These are phyloP conservation scores for Coleophora flavipennella DNA, from an alignment of 2,888 invertebrate species.

Conservation along the genomic window DNA sequence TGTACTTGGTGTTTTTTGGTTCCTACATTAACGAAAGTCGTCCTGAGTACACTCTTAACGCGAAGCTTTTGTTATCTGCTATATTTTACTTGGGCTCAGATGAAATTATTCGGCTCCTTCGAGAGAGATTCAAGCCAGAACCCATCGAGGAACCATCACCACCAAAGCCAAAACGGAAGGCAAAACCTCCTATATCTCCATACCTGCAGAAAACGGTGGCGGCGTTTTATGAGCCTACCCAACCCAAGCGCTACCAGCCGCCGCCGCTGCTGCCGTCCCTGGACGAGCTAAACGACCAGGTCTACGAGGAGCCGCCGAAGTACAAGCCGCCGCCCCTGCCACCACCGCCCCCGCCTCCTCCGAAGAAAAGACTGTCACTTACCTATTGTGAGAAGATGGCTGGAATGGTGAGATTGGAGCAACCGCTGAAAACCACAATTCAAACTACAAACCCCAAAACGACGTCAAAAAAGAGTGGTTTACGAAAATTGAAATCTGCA, in stretches of 20 bases:
- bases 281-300: slow-evolving; percentile 44
- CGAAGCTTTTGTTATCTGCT: slow-evolving; percentile 44
- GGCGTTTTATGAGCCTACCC: slow-evolving; percentile 30
- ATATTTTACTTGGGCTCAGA: slow-evolving; percentile 51
- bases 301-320: slow-evolving; percentile 38
- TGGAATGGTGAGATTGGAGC: slow-evolving; percentile 30
- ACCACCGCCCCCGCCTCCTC: slow-evolving; percentile 46
- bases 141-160: slow-evolving; percentile 12
- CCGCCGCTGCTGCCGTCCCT: slow-evolving; percentile 49
- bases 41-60: slow-evolving; percentile 39
- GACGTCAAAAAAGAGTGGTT: slow-evolving; percentile 9
- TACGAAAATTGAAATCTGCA: slow-evolving; percentile 22
- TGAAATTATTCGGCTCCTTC: slow-evolving; percentile 34
- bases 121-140: slow-evolving; percentile 38
- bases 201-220: slow-evolving; percentile 48
- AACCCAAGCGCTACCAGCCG: slow-evolving; percentile 18
- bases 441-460: too few relatives aligned
- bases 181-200: slow-evolving; percentile 34
- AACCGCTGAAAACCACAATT: too few relatives aligned
- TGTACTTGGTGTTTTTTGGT: slow-evolving; percentile 39
- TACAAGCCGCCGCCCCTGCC: slow-evolving; percentile 37
- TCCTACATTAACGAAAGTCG: slow-evolving; percentile 42
- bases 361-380: slow-evolving; percentile 41
- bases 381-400: slow-evolving; percentile 45
- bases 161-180: slow-evolving; percentile 29